phyloP scores from a whole-genome alignment of 2,888 invertebrate genomes.

The Leptopilina drosophilae region DNA sequence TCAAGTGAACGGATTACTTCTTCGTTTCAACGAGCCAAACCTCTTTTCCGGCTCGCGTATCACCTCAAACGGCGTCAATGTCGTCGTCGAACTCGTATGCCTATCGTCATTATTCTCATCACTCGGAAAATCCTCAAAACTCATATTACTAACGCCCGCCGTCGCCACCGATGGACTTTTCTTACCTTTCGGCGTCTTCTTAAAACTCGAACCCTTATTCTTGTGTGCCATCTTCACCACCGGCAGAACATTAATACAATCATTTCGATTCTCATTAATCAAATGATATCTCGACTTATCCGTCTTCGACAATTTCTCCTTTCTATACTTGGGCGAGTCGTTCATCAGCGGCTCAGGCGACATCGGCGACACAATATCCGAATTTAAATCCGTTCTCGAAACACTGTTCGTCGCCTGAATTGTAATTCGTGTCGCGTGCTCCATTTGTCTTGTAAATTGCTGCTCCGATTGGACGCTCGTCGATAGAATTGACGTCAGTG shows the following conservation, averaged over 20 bases:
- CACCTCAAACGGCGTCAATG: slow-evolving; percentile 82
- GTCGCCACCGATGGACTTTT: slow-evolving; percentile 64
- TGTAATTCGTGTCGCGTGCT: slow-evolving; percentile 62
- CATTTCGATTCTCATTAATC: slow-evolving; percentile 77
- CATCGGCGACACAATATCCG: slow-evolving; percentile 65
- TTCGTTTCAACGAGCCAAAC: slow-evolving; percentile 76
- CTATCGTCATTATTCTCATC: slow-evolving; percentile 79
- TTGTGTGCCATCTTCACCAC: slow-evolving; percentile 66
- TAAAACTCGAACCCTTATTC: slow-evolving; percentile 63
- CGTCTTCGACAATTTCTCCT: slow-evolving; percentile 74
- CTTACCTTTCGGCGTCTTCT: slow-evolving; percentile 64
- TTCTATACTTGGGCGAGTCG: slow-evolving; percentile 70
- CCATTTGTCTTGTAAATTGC: slow-evolving; percentile 33
- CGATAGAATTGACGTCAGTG: slow-evolving; percentile 59
- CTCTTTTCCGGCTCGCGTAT: slow-evolving; percentile 77
- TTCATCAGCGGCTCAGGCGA: slow-evolving; percentile 69
- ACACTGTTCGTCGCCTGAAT: slow-evolving; percentile 66
- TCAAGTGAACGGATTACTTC: slow-evolving; percentile 78
- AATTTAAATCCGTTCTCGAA: slow-evolving; percentile 57
- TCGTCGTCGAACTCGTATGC: slow-evolving; percentile 69
- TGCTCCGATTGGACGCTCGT: slow-evolving; percentile 1
- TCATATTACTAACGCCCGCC: slow-evolving; percentile 85
- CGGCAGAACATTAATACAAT: slow-evolving; percentile 67
- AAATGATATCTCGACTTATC: slow-evolving; percentile 79
- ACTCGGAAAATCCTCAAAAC: slow-evolving; percentile 86